These are phyloP conservation scores for Chinchilla lanigera DNA, from an alignment of 2,113 vertebrate genomes.

Conservation along the genomic window DNA sequence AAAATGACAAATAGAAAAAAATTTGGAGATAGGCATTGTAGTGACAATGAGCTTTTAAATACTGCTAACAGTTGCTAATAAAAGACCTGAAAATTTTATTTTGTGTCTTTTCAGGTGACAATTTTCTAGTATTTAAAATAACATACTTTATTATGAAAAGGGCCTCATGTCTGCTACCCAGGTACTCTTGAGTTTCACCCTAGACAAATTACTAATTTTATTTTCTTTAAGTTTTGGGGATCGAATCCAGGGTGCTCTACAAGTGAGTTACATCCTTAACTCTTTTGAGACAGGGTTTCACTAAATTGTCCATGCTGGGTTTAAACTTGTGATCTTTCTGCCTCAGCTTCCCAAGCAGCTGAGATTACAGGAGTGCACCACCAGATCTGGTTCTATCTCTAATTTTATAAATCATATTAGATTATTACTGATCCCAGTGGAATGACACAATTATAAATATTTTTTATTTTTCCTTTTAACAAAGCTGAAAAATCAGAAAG, in stretches of 20 bases:
- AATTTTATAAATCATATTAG: background rate
- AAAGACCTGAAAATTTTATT: constrained; percentile 32
- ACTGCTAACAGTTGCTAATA: background rate
- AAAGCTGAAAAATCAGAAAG: constrained; percentile 14
- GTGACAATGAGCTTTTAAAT: constrained; percentile 48
- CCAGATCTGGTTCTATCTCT: background rate
- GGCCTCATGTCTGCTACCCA: background rate
- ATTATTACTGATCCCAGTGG: background rate
- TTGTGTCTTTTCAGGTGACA: constrained; percentile 20
- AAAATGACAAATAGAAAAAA: constrained; percentile 60
- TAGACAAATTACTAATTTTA: background rate
- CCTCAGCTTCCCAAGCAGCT: background rate
- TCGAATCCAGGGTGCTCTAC: background rate
- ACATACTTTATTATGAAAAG: constrained; percentile 5
- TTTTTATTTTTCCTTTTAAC: background rate
- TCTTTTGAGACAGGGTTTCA: background rate
- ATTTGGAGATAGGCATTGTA: background rate
- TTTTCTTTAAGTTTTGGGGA: background rate
- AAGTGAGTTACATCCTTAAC: background rate
- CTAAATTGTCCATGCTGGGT: background rate
- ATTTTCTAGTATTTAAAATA: background rate
- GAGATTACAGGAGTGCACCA: background rate
- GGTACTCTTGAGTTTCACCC: background rate
- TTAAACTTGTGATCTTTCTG: background rate
- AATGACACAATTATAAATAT: background rate